phyloP scores from a whole-genome alignment of 2,113 vertebrate species.

The Entelurus aequoreus region DNA sequence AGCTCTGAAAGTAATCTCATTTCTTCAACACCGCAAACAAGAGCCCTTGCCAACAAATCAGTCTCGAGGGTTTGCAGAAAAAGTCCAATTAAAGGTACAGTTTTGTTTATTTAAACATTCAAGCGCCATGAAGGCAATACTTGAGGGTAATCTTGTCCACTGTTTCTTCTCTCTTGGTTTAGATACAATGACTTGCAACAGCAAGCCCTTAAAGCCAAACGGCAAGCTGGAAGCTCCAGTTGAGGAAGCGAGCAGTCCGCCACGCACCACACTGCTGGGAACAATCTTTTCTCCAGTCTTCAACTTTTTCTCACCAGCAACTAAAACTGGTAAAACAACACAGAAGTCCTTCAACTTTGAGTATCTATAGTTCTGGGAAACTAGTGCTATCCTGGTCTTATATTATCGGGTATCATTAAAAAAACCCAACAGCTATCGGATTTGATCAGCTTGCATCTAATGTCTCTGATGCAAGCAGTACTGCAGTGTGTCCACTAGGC shows the following conservation, averaged over 20 bases:
- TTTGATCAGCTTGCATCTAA: too few relatives aligned
- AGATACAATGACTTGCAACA: constrained; percentile 86
- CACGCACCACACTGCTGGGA: constrained; percentile 90
- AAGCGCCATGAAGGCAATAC: background rate
- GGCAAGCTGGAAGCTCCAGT: constrained; percentile 85
- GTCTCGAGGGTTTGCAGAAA: constrained; percentile 85
- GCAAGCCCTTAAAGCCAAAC: constrained; percentile 89
- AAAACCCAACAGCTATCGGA: too few relatives aligned
- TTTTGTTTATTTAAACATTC: constrained; percentile 9
- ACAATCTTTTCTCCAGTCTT: constrained; percentile 99
- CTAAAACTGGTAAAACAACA: constrained; percentile 86
- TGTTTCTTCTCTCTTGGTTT: background rate
- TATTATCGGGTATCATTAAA: too few relatives aligned
- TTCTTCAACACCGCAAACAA: constrained; percentile 85
- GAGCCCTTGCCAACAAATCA: constrained; percentile 83
- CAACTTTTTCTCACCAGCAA: constrained; percentile 99
- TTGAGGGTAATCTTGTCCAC: background rate
- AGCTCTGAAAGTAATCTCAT: constrained; percentile 87
- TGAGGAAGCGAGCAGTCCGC: constrained; percentile 78
- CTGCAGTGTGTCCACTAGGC: too few relatives aligned
- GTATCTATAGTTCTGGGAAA: too few relatives aligned
- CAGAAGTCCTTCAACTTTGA: background rate
- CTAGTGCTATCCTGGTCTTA: too few relatives aligned
- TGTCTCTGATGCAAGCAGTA: too few relatives aligned
- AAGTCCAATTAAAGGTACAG: constrained; percentile 88